Percentiles rank a stretch among this genome's conserved stretches.
phyloP scores from a whole-genome alignment of 2,113 vertebrate species.

The Callionymus lyra region DNA sequence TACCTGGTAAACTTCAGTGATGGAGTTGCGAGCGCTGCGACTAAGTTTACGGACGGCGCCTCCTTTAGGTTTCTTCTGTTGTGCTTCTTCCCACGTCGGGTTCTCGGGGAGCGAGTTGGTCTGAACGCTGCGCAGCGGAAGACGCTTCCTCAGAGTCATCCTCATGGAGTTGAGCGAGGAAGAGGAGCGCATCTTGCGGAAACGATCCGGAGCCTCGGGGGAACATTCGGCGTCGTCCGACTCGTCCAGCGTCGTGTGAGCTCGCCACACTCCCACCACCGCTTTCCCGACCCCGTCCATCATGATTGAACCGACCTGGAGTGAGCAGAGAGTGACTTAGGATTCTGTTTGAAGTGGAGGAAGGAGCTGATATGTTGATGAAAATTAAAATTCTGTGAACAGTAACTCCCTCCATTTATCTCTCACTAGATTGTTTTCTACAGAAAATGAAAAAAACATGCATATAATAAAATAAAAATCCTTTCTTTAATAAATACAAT shows the following conservation, averaged over 20 bases:
- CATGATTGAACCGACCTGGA: slow-evolving; percentile 40
- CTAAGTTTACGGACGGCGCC: slow-evolving; percentile 59
- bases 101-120: slow-evolving; percentile 61
- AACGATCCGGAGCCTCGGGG: slow-evolving; percentile 50
- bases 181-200: slow-evolving; percentile 60
- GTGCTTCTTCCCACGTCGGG: slow-evolving; percentile 68
- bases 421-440: too few species aligned
- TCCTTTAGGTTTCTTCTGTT: slow-evolving; percentile 58
- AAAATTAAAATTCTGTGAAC: too few species aligned
- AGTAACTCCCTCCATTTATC: too few species aligned
- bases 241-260: slow-evolving; percentile 70
- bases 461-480: too few species aligned
- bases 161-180: slow-evolving; percentile 71
- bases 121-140: slow-evolving; percentile 71
- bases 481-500: too few species aligned
- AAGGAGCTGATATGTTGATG: not conserved
- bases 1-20: slow-evolving; percentile 79
- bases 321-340: not conserved
- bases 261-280: slow-evolving; percentile 62
- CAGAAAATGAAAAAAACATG: too few species aligned
- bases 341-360: not conserved
- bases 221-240: slow-evolving; percentile 64
- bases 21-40: slow-evolving; percentile 71
- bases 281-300: slow-evolving; percentile 62
- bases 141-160: slow-evolving; percentile 76